phyloP scores from a whole-genome alignment of 2,113 vertebrate species.

The Amphiprion percula region DNA sequence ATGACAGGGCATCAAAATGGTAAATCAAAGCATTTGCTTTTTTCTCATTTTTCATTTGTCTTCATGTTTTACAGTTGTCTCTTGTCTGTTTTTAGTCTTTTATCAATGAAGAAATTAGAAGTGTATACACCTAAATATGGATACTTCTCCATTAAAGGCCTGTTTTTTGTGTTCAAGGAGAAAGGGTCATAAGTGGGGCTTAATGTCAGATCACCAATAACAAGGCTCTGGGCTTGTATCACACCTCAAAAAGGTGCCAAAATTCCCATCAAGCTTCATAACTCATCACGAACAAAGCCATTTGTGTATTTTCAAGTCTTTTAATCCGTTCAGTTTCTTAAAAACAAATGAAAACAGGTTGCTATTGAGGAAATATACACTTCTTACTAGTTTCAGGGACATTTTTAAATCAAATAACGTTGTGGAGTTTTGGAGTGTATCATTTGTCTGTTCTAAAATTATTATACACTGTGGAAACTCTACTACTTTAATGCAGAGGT shows the following conservation, averaged over 20 bases:
- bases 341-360: too few species aligned
- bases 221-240: neutral
- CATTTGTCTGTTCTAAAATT: neutral
- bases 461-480: neutral
- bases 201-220: too few species aligned
- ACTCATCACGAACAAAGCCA: neutral
- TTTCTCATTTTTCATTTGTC: neutral
- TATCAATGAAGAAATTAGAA: too few species aligned
- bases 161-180: too few species aligned
- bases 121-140: too few species aligned
- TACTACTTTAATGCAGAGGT: slow-evolving; percentile 28
- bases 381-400: too few species aligned
- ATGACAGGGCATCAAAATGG: neutral
- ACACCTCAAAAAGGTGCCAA: slow-evolving; percentile 22
- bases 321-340: too few species aligned
- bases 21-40: slow-evolving; percentile 10
- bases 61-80: slow-evolving; percentile 5
- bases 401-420: too few species aligned
- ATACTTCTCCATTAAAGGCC: too few species aligned
- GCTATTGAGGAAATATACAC: too few species aligned
- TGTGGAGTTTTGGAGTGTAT: neutral
- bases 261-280: slow-evolving; percentile 12
- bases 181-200: too few species aligned
- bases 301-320: neutral
- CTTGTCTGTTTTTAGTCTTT: too few species aligned